These are phyloP conservation scores for Athetis lepigone DNA, from an alignment of 2,888 invertebrate species.

Conservation along the genomic window DNA sequence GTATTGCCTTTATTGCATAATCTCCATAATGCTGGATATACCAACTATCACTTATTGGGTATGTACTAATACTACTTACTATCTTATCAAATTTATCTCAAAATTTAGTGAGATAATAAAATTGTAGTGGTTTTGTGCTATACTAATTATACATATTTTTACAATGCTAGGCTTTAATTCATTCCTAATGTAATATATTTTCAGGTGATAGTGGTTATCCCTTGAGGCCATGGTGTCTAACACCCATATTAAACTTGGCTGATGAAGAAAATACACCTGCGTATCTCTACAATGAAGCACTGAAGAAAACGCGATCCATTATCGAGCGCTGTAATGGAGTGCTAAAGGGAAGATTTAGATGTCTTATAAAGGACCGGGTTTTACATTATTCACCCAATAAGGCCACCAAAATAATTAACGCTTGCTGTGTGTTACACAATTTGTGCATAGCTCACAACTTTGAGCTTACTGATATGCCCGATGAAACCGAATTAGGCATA, in stretches of 20 bases:
- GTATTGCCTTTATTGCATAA: slow-evolving; percentile 1
- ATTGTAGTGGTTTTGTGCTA: no score
- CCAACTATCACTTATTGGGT: slow-evolving; percentile 9
- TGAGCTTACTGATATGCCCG: slow-evolving; percentile 2
- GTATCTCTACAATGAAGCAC: slow-evolving; percentile 1
- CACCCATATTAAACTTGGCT: slow-evolving; percentile 2
- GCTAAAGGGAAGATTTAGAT: slow-evolving; percentile 13
- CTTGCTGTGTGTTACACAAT: no score
- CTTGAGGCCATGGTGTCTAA: slow-evolving; percentile 4
- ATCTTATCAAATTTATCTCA: no score
- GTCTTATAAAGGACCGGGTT: slow-evolving; percentile 1
- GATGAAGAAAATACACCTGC: not conserved
- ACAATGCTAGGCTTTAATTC: no score
- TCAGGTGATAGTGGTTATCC: slow-evolving; percentile 5
- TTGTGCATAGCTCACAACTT: not conserved
- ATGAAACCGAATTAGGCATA: no score
- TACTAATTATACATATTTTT: no score
- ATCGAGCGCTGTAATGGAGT: slow-evolving; percentile 12
- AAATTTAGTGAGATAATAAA: no score
- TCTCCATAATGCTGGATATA: slow-evolving; percentile 10
- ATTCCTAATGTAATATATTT: slow-evolving; percentile 1
- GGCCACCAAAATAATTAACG: not conserved
- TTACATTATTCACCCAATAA: no score
- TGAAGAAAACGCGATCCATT: slow-evolving; percentile 6
- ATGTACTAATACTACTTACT: not conserved